Base-by-base conservation (phyloP, 1,140 invertebrate genomes). In the Hesperophylax magnus region DNA sequence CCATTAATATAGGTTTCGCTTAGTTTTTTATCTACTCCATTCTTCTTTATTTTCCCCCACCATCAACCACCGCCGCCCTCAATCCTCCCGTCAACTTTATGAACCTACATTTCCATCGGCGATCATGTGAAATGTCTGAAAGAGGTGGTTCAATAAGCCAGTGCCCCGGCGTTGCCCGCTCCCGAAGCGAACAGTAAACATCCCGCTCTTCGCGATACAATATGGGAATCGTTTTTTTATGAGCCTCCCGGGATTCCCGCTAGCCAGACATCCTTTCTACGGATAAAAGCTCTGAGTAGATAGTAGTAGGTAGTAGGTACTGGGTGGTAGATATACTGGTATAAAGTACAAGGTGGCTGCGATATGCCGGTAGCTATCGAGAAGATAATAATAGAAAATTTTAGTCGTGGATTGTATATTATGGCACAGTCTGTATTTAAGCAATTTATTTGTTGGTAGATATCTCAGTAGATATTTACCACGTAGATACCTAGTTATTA, bases 161-260 rank as follows among this genome's bases (percentile, higher is more conserved):
- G 9, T 39, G 20, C 67, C 67, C 31, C 20, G 53, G 58, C 7
- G 67, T 24, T 24, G 53, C 52, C 52, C 11, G 53, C 27, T 34
- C 52, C 52, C 18, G 72, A 56, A 56, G 63, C 77, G 65, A 54
- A 69, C 80, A 81, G 81, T 81, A 77, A 78, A 61, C 79, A 79
- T 34, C 24, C 14, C 52, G 61, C 18, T 22, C 27, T 71, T 71
- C 47, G 20, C 58, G 76, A 72, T 84, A 84, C 82, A 84, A 84
- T 84, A 84, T 84, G 82, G 81, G 82, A 83, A 84, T 84, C 82
- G 82, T 72, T 84, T 84, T 81, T 84, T 81, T 84, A 84, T 79
- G 56, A 77, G 58, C 56, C 80, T 78, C 22, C 75, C 8, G 82
- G 80, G 82, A 27, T 72, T 79, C 60, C 39, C 60, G 31, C 8